Evolutionary conservation across 1,140 invertebrate genomes (phyloP).

Genomic region (Tigriopus japonicus): DNA sequence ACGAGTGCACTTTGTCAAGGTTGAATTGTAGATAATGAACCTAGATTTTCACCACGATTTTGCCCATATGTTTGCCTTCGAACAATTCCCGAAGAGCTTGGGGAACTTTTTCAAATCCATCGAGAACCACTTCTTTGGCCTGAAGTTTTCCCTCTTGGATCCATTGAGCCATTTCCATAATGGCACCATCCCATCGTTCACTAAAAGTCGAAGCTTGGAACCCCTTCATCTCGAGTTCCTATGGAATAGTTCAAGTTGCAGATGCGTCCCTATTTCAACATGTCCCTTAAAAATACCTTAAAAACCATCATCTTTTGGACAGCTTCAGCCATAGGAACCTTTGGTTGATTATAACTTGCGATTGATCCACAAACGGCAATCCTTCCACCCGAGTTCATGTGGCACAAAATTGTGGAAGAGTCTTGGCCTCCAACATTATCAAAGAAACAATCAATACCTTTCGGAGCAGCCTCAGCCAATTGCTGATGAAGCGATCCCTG

Average conservation of each 20-base stretch:
- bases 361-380: slow-evolving; percentile 15
- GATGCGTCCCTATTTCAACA: not conserved
- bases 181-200: slow-evolving; percentile 20
- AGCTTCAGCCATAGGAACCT: not conserved
- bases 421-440: slow-evolving; percentile 21
- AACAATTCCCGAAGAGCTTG: slow-evolving; percentile 41
- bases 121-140: slow-evolving; percentile 36
- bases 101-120: slow-evolving; percentile 42
- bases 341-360: slow-evolving; percentile 1
- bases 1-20: too few species aligned
- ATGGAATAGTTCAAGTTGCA: slow-evolving; percentile 12
- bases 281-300: not conserved
- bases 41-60: slow-evolving; percentile 37
- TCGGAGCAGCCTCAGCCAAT: slow-evolving; percentile 16
- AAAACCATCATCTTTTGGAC: not conserved
- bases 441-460: slow-evolving; percentile 24
- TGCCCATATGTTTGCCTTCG: slow-evolving; percentile 38
- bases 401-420: not conserved
- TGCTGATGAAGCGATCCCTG: slow-evolving; percentile 31
- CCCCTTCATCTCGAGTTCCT: slow-evolving; percentile 21
- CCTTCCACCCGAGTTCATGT: slow-evolving; percentile 11
- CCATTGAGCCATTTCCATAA: slow-evolving; percentile 21
- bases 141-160: slow-evolving; percentile 32
- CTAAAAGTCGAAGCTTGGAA: slow-evolving; percentile 19
- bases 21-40: too few species aligned